A percentile compares a stretch with the other conserved stretches of the same genome.
Conservation (phyloP, 2,888 invertebrate genomes). For the Lysandra coridon region DNA sequence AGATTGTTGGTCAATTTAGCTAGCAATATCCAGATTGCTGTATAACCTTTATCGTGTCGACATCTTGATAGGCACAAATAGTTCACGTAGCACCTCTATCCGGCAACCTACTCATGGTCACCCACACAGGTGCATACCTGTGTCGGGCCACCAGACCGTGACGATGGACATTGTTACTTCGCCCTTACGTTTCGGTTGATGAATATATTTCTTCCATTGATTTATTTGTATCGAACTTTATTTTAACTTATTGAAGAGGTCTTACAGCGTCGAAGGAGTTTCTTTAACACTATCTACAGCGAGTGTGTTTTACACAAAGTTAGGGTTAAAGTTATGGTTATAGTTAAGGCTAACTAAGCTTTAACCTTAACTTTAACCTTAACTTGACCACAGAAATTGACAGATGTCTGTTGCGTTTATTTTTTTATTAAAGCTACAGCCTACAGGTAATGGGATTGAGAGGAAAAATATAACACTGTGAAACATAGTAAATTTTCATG, state of each 20-base stretch:
- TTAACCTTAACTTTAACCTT: no score
- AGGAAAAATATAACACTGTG: no score
- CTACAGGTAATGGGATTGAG: no score
- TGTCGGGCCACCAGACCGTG: constrained; percentile 62
- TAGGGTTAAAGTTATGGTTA: no score
- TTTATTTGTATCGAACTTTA: constrained; percentile 25
- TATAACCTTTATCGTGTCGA: no score
- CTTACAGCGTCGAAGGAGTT: neutral
- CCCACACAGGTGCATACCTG: constrained; percentile 32
- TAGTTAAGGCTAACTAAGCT: no score
- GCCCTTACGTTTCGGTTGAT: constrained; percentile 41
- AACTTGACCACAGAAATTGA: no score
- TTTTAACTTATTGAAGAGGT: constrained; percentile 6
- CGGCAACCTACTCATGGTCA: constrained; percentile 1
- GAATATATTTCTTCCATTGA: constrained; percentile 10
- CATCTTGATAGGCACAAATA: neutral
- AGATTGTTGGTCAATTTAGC: no score
- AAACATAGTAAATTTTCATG: no score
- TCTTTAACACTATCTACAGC: neutral
- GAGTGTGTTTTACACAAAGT: neutral
- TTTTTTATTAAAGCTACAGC: no score
- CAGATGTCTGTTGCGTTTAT: no score
- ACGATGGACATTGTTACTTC: constrained; percentile 60
- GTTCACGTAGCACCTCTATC: neutral
- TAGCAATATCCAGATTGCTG: no score